These are phyloP conservation scores for Vidua chalybeata DNA, from an alignment of 2,113 vertebrate species.

Conservation along the genomic window DNA sequence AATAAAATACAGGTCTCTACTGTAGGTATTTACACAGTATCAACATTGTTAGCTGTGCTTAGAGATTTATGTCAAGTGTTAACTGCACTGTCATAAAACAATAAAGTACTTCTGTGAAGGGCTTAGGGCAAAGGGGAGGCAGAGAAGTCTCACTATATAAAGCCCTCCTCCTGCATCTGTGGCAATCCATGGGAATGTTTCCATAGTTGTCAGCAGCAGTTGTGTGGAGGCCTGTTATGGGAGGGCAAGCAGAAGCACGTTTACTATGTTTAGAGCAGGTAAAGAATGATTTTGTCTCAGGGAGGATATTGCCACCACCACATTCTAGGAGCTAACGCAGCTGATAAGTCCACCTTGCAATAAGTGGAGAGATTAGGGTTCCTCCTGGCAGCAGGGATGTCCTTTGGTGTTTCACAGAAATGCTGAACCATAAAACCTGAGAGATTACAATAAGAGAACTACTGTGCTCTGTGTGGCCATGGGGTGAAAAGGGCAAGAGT, in stretches of 20 bases:
- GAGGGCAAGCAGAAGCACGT: neutral
- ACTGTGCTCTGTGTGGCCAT: neutral
- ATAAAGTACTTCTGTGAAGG: conserved; percentile 50
- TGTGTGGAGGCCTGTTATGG: neutral
- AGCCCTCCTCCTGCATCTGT: neutral
- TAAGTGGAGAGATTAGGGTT: neutral
- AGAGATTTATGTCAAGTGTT: conserved; percentile 46
- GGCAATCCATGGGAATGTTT: conserved; percentile 10
- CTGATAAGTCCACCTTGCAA: neutral
- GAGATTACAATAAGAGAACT: neutral
- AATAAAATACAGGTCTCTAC: neutral
- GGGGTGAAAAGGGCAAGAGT: neutral
- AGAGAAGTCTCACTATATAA: conserved; percentile 20
- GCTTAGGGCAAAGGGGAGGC: conserved; percentile 22
- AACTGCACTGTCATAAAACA: conserved; percentile 38
- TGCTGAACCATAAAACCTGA: neutral
- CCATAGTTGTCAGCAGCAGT: neutral
- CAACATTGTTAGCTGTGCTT: conserved; percentile 5
- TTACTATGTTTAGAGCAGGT: neutral
- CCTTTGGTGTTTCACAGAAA: neutral
- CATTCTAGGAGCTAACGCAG: neutral
- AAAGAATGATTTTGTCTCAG: neutral
- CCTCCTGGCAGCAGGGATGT: neutral
- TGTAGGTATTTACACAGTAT: conserved; percentile 33
- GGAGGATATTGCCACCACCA: neutral